Conservation (phyloP, 2,113 vertebrate genomes). For the Ardeotis arabs region DNA sequence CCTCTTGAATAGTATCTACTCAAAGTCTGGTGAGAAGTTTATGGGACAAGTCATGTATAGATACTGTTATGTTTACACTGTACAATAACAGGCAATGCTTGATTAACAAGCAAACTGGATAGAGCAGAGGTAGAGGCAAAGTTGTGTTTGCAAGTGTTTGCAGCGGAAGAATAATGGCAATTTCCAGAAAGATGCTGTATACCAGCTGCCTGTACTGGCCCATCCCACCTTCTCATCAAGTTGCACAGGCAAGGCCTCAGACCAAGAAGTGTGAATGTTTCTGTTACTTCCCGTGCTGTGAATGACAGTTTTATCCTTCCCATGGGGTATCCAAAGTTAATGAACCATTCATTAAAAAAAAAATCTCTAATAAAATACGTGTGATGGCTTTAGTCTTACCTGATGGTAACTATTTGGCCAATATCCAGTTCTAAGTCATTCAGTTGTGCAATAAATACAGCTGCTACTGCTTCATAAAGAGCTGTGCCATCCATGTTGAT, state of each 20-base stretch:
- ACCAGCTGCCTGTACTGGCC: background rate
- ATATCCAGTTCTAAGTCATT: conserved; percentile 86
- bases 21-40: background rate
- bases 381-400: conserved; percentile 72
- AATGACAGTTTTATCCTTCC: background rate
- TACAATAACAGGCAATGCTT: background rate
- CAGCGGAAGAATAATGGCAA: background rate
- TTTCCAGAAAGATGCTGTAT: background rate
- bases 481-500: conserved; percentile 99
- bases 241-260: background rate
- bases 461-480: conserved; percentile 95
- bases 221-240: background rate
- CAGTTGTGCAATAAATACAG: conserved; percentile 95
- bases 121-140: background rate
- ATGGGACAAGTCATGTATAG: background rate
- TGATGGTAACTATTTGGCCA: conserved; percentile 94
- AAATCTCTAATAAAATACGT: background rate
- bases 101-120: background rate
- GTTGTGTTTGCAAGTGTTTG: background rate
- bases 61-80: background rate
- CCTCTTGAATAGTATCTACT: background rate
- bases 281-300: background rate
- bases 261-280: background rate
- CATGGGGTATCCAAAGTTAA: background rate
- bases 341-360: background rate